phyloP scores from a whole-genome alignment of 1,140 invertebrate genomes.

The Cephus cinctus region DNA sequence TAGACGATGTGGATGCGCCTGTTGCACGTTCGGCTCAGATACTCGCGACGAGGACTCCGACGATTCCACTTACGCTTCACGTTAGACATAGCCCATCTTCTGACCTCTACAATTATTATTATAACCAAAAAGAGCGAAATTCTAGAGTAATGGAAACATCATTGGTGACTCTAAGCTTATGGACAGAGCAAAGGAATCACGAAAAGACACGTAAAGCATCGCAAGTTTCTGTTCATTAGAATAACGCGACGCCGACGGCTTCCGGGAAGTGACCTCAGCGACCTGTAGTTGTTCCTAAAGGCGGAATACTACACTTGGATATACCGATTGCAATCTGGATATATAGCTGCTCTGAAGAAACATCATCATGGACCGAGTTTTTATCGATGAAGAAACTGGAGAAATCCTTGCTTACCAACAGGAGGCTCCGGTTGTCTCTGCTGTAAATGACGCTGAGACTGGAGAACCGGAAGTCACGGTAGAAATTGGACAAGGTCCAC shows the following conservation, averaged over 20 bases:
- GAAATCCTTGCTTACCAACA: slow-evolving; percentile 28
- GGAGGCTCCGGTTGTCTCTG: background rate
- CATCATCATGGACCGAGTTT: slow-evolving; percentile 27
- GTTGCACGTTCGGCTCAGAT: background rate
- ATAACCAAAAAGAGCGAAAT: too few species aligned
- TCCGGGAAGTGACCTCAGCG: slow-evolving; percentile 42
- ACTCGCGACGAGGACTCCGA: background rate
- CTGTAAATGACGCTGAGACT: slow-evolving; percentile 39
- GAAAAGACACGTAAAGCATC: too few species aligned
- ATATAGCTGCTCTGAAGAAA: slow-evolving; percentile 5
- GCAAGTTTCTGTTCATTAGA: too few species aligned
- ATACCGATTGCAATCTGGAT: background rate
- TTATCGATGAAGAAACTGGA: slow-evolving; percentile 44
- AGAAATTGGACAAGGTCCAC: slow-evolving; percentile 7
- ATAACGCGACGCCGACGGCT: slow-evolving; percentile 20
- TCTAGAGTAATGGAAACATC: too few species aligned
- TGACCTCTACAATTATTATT: too few species aligned
- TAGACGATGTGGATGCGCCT: background rate
- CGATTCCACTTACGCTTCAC: background rate
- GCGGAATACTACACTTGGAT: too few species aligned
- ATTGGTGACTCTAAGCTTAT: too few species aligned
- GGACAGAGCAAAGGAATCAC: too few species aligned
- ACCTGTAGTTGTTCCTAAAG: too few species aligned
- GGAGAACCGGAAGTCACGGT: slow-evolving; percentile 41
- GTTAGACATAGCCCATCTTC: too few species aligned